A percentile compares a stretch with the other conserved stretches of the same genome.
Conservation (phyloP, 53 echinoderm and acorn worm species). For the Patiria pectinifera region DNA sequence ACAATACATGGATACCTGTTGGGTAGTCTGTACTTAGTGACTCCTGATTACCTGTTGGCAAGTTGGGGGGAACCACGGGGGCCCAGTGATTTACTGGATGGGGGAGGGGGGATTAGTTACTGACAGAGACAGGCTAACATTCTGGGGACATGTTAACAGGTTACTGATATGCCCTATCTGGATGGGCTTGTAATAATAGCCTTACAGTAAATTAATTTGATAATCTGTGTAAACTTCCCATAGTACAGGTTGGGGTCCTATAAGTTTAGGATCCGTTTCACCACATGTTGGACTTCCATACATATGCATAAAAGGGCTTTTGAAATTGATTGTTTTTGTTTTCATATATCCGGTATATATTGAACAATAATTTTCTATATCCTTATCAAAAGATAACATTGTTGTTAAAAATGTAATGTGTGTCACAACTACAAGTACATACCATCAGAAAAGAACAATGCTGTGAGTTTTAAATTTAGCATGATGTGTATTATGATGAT, state of each 20-base stretch:
- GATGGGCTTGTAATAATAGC: conserved; percentile 17
- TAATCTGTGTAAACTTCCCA: conserved; percentile 47
- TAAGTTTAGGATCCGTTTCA: neutral
- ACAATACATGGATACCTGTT: conserved; percentile 48
- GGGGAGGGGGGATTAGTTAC: neutral
- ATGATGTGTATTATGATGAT: too few species aligned
- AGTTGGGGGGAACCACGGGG: conserved; percentile 18
- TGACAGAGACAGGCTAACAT: conserved; percentile 7
- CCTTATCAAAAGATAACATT: too few species aligned
- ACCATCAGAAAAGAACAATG: too few species aligned
- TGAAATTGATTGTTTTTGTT: too few species aligned
- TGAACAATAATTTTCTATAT: too few species aligned
- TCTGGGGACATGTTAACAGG: neutral
- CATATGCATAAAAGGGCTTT: too few species aligned
- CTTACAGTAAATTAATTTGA: conserved; percentile 33
- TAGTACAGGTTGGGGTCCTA: neutral
- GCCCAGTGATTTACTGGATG: neutral
- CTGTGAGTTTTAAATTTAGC: too few species aligned
- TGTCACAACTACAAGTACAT: too few species aligned
- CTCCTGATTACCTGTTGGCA: conserved; percentile 42
- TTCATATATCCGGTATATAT: too few species aligned
- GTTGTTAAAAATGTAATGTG: too few species aligned
- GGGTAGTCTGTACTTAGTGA: conserved; percentile 17
- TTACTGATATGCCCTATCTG: conserved; percentile 7
- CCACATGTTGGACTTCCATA: neutral